phyloP scores from a whole-genome alignment of 2,888 invertebrate species.

The Pyrochroa serraticornis region DNA sequence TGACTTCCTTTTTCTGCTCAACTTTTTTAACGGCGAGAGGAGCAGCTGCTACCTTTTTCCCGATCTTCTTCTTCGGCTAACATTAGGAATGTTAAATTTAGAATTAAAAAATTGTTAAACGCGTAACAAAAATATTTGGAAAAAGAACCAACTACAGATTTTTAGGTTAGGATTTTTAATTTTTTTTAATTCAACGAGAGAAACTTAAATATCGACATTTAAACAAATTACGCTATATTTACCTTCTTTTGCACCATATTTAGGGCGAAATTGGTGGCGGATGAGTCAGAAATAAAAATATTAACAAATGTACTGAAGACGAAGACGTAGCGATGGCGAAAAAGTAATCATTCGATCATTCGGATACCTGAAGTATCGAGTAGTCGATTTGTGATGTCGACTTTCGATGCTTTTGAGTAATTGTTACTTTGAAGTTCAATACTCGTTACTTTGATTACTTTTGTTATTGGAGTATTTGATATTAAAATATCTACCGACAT shows the following conservation, averaged over 20 bases:
- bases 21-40: slow-evolving; percentile 91
- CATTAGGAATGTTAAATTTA: slow-evolving; percentile 47
- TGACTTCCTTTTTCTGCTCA: slow-evolving; percentile 90
- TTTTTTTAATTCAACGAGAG: slow-evolving; percentile 4
- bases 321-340: no score
- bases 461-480: no score
- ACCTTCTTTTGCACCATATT: slow-evolving; percentile 55
- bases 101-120: slow-evolving; percentile 23
- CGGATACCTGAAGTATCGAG: no score
- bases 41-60: slow-evolving; percentile 96
- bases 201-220: slow-evolving; percentile 9
- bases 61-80: slow-evolving; percentile 88
- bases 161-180: slow-evolving; percentile 2
- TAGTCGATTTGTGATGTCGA: no score
- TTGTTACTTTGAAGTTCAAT: no score
- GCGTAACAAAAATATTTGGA: no score
- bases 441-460: no score
- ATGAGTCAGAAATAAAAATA: slow-evolving; percentile 37
- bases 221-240: slow-evolving; percentile 26
- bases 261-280: slow-evolving; percentile 21
- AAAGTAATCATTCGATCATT: no score
- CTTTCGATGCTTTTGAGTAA: no score
- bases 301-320: neutral
- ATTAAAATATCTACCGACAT: no score
- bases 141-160: neutral